Evolutionary conservation across 2,113 vertebrate genomes (phyloP).

Genomic region (Theristicus caerulescens): DNA sequence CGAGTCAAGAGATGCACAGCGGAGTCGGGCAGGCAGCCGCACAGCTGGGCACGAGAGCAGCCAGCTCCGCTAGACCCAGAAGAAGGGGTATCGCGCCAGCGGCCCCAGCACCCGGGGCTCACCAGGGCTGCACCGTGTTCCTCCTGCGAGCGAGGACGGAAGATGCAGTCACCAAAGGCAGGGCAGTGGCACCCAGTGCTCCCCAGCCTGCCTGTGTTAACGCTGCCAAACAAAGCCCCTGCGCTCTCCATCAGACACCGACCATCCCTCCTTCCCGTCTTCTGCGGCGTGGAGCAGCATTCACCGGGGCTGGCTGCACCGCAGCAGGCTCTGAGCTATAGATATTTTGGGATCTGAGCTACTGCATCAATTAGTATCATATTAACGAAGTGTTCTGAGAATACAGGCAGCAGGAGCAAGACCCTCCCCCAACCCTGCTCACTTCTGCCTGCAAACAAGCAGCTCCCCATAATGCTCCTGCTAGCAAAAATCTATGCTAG

Average conservation of each 20-base stretch:
- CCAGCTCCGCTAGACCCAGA: rapidly evolving
- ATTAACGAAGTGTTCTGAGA: not conserved
- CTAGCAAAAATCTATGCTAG: not conserved
- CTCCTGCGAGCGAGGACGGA: rapidly evolving
- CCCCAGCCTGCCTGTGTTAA: not conserved
- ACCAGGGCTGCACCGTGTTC: not conserved
- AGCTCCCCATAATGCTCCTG: not conserved
- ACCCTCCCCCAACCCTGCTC: not conserved
- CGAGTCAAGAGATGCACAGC: rapidly evolving
- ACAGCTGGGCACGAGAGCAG: not conserved
- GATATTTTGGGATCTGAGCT: not conserved
- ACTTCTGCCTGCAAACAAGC: not conserved
- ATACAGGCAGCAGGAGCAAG: not conserved
- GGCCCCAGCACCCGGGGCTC: rapidly evolving
- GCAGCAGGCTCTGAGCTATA: not conserved
- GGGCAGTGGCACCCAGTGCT: rapidly evolving
- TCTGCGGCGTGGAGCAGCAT: not conserved
- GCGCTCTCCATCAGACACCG: not conserved
- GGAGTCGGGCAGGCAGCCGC: not conserved
- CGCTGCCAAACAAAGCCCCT: not conserved
- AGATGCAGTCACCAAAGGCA: not conserved
- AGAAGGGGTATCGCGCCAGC: not conserved
- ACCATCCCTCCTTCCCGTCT: not conserved
- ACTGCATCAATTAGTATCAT: not conserved
- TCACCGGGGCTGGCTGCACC: not conserved